Conservation (phyloP, 2,797 vertebrate species). For the Pogoniulus pusillus region DNA sequence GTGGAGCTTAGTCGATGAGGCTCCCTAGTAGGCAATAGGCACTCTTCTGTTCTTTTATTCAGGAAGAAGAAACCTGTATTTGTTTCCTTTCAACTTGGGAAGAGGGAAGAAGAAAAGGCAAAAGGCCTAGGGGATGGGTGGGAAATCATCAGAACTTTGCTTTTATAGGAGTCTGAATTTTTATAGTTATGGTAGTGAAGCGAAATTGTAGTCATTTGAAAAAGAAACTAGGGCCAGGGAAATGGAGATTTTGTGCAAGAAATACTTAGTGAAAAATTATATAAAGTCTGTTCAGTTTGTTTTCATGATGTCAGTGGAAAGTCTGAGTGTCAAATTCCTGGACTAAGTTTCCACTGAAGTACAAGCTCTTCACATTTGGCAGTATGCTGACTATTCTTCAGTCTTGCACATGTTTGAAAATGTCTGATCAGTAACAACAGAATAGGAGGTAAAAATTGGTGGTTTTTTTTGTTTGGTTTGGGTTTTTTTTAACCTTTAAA, state of each 20-base stretch:
- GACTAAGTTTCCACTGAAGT: conserved; percentile 29
- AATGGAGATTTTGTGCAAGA: conserved; percentile 10
- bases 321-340: conserved; percentile 22
- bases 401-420: conserved; percentile 1
- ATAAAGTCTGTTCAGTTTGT: conserved; percentile 3
- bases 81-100: background rate
- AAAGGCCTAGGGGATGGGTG: background rate
- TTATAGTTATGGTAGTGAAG: background rate
- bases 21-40: background rate
- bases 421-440: background rate
- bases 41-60: background rate
- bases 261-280: background rate
- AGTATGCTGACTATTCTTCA: conserved; percentile 18
- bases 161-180: background rate
- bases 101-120: background rate
- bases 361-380: conserved; percentile 24
- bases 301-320: conserved; percentile 53
- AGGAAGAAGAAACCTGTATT: background rate
- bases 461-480: background rate
- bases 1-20: background rate
- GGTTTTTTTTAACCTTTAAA: background rate
- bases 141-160: background rate
- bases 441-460: background rate
- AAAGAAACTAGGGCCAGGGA: background rate
- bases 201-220: background rate